Evolutionary conservation across 35 echinoderm and acorn worm genomes (phyloP).

Genomic region (Chiridota heheva): DNA sequence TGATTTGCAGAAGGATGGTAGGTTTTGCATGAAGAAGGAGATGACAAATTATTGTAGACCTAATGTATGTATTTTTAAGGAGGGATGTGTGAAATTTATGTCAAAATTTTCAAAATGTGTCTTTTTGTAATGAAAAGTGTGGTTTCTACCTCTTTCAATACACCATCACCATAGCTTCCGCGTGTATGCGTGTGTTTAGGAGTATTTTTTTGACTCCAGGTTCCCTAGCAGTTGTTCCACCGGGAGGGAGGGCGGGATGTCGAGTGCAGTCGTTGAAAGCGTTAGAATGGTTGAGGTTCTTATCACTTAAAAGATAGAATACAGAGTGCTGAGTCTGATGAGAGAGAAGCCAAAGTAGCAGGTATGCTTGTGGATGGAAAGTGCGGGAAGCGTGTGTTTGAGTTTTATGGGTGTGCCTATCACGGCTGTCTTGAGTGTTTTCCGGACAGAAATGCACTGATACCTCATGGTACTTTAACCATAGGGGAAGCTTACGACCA

Average conservation of each 20-base stretch:
- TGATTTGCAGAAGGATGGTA: too few relatives aligned
- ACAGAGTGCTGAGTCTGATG: conserved; percentile 18
- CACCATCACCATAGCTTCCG: conserved; percentile 48
- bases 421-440: conserved; percentile 23
- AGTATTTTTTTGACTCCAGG: conserved; percentile 49
- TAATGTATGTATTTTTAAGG: too few relatives aligned
- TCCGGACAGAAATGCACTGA: conserved; percentile 19
- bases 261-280: too few relatives aligned
- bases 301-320: too few relatives aligned
- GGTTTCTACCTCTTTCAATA: conserved; percentile 53
- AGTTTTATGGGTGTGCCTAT: conserved; percentile 18
- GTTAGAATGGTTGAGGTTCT: too few relatives aligned
- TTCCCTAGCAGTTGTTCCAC: neutral
- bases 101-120: too few relatives aligned
- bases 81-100: too few relatives aligned
- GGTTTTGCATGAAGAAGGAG: too few relatives aligned
- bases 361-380: conserved; percentile 12
- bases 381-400: conserved; percentile 7
- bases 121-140: too few relatives aligned
- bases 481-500: conserved; percentile 11
- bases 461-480: neutral
- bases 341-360: conserved; percentile 1
- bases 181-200: conserved; percentile 40
- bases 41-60: too few relatives aligned
- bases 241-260: too few relatives aligned